Percentiles rank a stretch among this genome's conserved stretches.
Conservation (phyloP, 2,113 vertebrate genomes). For the Esox niger region DNA sequence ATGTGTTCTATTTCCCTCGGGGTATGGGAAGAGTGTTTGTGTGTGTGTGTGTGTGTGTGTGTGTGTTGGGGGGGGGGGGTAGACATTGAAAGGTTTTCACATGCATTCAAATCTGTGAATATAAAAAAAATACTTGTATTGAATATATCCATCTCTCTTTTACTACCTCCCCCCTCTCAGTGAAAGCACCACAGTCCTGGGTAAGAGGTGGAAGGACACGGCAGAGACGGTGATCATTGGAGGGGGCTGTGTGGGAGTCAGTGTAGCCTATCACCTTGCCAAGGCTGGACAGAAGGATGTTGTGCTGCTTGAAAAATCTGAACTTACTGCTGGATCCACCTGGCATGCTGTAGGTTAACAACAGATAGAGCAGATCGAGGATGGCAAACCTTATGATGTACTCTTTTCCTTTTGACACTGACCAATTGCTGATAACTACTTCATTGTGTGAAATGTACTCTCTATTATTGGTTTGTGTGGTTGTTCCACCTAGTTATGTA, state of each 20-base stretch:
- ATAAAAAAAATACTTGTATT: not conserved
- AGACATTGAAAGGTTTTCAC: not conserved
- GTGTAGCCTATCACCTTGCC: conserved; percentile 92
- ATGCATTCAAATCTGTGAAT: not conserved
- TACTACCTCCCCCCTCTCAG: conserved; percentile 34
- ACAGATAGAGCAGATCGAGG: too few species aligned
- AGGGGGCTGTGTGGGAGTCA: conserved; percentile 91
- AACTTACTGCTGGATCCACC: conserved; percentile 95
- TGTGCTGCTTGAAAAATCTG: conserved; percentile 92
- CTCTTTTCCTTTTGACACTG: too few species aligned
- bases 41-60: too few species aligned
- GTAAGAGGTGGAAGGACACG: conserved; percentile 81
- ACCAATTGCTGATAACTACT: too few species aligned
- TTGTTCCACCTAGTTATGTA: too few species aligned
- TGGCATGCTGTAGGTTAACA: conserved; percentile 90
- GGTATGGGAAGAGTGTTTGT: not conserved
- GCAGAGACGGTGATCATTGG: conserved; percentile 92
- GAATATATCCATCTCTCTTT: not conserved
- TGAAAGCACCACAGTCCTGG: conserved; percentile 44
- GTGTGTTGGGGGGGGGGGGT: too few species aligned
- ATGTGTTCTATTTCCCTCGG: not conserved
- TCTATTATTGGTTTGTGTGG: too few species aligned
- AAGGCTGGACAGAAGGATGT: conserved; percentile 92
- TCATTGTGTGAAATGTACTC: too few species aligned
- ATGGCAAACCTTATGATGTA: too few species aligned